phyloP scores from a whole-genome alignment of 2,888 invertebrate species.

The Byasa hedistus region DNA sequence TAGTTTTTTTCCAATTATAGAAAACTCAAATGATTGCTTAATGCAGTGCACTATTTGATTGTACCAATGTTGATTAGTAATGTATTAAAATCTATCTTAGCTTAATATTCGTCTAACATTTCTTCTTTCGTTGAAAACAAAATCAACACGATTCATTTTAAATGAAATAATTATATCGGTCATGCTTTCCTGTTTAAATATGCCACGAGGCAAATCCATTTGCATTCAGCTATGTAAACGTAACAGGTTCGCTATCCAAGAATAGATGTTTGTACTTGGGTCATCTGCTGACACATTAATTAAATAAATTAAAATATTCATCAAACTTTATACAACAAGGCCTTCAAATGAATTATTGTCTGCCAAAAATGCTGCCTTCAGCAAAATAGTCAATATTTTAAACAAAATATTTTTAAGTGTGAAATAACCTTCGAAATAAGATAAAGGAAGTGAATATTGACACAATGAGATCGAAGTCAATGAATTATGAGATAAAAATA shows the following conservation, averaged over 20 bases:
- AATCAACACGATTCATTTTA: conserved; percentile 13
- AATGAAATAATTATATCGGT: conserved; percentile 25
- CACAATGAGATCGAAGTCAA: conserved; percentile 1
- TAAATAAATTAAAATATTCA: conserved; percentile 15
- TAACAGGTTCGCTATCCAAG: conserved; percentile 10
- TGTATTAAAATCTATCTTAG: background rate
- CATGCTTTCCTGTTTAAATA: conserved; percentile 34
- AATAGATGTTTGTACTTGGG: conserved; percentile 23
- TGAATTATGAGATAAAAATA: background rate
- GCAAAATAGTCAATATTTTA: background rate
- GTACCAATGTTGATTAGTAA: background rate
- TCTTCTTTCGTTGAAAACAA: background rate
- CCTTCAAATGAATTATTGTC: background rate
- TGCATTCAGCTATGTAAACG: conserved; percentile 37
- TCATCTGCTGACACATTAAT: conserved; percentile 17
- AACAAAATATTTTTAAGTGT: background rate
- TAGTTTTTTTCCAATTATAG: no score
- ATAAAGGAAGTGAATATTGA: background rate
- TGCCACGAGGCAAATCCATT: conserved; percentile 32
- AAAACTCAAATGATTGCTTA: no score
- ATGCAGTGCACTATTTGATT: no score
- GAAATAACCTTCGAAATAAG: background rate
- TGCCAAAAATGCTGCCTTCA: background rate
- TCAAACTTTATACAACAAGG: background rate
- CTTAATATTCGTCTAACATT: background rate